These are phyloP conservation scores for Zosterops pallidus DNA, from an alignment of 2,113 vertebrate genomes.

Conservation along the genomic window DNA sequence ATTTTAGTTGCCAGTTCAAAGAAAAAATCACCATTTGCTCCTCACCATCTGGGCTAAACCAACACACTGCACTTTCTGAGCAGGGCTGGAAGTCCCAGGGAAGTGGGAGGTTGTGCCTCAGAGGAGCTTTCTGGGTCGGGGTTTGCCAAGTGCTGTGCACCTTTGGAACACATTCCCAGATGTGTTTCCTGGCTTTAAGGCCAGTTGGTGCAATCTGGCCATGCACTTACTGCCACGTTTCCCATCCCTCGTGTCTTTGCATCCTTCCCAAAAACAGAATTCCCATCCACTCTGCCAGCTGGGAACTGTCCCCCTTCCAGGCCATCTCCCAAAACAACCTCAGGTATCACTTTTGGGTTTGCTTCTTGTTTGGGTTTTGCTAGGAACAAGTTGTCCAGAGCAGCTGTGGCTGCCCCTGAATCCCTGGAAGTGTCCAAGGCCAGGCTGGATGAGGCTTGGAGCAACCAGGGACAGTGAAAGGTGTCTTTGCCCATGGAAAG, in stretches of 20 bases:
- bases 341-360: neutral
- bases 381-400: neutral
- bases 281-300: neutral
- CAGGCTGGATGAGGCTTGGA: accelerated
- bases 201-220: neutral
- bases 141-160: neutral
- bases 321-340: neutral
- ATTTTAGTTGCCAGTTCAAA: too few species aligned
- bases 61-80: neutral
- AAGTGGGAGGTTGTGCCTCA: neutral
- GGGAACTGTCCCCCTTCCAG: neutral
- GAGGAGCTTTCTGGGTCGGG: neutral
- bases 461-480: accelerated
- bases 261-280: neutral
- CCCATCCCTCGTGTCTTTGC: accelerated
- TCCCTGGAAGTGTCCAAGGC: neutral
- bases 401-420: neutral
- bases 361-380: neutral
- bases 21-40: too few species aligned
- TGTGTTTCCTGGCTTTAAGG: neutral
- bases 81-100: neutral
- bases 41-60: too few species aligned
- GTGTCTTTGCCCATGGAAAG: neutral
- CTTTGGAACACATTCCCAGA: neutral
- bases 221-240: accelerated